phyloP scores from a whole-genome alignment of 2,797 vertebrate species.

The Phrynocephalus forsythii region DNA sequence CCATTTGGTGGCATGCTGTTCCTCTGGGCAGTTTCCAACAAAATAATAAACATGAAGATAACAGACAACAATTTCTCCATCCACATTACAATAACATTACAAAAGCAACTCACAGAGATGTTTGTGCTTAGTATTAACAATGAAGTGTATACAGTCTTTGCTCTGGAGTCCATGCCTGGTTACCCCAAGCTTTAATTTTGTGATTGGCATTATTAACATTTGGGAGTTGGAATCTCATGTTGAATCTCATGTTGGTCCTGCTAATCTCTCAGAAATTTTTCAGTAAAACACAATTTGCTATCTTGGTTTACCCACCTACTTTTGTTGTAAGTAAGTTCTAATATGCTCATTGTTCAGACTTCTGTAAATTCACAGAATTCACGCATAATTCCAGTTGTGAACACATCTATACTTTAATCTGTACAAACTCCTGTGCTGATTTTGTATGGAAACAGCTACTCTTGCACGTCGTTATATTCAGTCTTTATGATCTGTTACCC shows the following conservation, averaged over 20 bases:
- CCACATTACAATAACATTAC: too few relatives aligned
- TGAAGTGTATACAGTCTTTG: background rate
- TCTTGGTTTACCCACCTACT: background rate
- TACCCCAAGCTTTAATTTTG: background rate
- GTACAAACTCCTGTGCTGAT: fast-evolving
- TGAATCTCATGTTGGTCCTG: background rate
- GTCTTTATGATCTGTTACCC: fast-evolving
- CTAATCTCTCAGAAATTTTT: background rate
- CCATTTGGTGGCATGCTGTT: background rate
- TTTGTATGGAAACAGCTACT: fast-evolving
- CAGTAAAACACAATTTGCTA: background rate
- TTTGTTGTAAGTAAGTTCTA: background rate
- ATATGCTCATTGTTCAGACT: fast-evolving
- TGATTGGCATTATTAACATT: background rate
- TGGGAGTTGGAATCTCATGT: background rate
- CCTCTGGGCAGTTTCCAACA: too few relatives aligned
- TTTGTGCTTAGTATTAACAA: background rate
- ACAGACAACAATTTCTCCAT: too few relatives aligned
- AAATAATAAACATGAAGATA: too few relatives aligned
- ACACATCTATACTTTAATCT: fast-evolving
- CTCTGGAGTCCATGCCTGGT: background rate
- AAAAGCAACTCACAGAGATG: background rate
- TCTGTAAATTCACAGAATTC: background rate
- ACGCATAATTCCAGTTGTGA: fast-evolving
- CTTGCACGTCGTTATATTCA: background rate